Evolutionary conservation across 1,140 invertebrate species (phyloP), one percentile per base, ranked within the genome.

Genomic region (Microplitis mediator): DNA sequence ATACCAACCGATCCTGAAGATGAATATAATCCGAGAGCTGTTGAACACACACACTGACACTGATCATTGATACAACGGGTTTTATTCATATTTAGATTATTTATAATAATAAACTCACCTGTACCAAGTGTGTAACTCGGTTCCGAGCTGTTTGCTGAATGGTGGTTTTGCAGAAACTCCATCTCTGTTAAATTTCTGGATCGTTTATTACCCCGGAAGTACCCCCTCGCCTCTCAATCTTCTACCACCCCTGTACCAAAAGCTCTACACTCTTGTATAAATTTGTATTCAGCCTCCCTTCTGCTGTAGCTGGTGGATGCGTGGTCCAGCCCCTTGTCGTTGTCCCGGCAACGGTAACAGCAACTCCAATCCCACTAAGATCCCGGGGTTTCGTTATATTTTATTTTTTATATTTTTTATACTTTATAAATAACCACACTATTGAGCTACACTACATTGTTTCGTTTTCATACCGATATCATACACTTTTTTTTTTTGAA

Each of bases 161-260:
- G 85, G 77, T 87, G 86, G 86, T 84, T 87, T 81, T 86, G 86
- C 75, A 87, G 85, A 81, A 87, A 87, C 85, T 87, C 86, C 86
- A 87, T 87, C 83, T 86, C 86, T 80, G 77, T 77, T 83, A 86
- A 23, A 82, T 85, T 82, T 80, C 78, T 77, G 75, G 71, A 76
- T 74, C 71, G 78, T 81, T 75, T 81, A 74, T 75, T 81, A 79
- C 83, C 82, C 78, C 79, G 78, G 82, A 82, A 82, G 82, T 84
- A 85, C 81, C 81, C 81, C 79, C 80, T 79, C 79, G 36, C 67
- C 34, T 71, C 62, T 35, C 62, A 23, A 69, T 74, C 74, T 74
- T 78, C 79, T 45, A 45, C 11, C 78, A 69, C 78, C 79, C 39
- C 39, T 74, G 72, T 63, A 69, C 35, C 36, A 23, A 23, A 23